These are phyloP conservation scores for Lerista edwardsae DNA, from an alignment of 2,797 vertebrate genomes.

Conservation along the genomic window DNA sequence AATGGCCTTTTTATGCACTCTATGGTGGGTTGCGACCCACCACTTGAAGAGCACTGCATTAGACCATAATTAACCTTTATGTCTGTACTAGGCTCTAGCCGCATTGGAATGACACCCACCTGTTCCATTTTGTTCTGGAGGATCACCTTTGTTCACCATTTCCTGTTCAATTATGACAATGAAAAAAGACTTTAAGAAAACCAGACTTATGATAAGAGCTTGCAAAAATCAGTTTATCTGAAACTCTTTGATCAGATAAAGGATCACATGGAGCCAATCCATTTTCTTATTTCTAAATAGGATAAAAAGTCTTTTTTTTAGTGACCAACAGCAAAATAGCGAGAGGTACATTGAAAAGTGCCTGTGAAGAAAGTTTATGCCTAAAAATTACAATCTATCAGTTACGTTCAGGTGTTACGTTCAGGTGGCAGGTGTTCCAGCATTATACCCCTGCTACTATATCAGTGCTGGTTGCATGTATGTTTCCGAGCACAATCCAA, in stretches of 20 bases:
- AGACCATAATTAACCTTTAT: too few relatives aligned
- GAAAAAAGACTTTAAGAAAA: not conserved
- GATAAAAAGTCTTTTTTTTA: not conserved
- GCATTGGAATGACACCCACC: conserved; percentile 32
- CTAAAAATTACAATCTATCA: not conserved
- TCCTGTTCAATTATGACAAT: conserved; percentile 37
- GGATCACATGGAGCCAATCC: not conserved
- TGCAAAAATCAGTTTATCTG: too few relatives aligned
- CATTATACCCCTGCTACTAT: too few relatives aligned
- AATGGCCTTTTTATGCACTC: too few relatives aligned
- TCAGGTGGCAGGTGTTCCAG: too few relatives aligned
- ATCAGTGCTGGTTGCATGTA: too few relatives aligned
- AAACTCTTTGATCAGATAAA: not conserved
- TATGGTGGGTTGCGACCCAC: too few relatives aligned
- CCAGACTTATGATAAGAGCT: not conserved
- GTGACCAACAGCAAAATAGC: not conserved
- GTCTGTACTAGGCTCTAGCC: not conserved
- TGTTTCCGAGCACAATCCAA: too few relatives aligned
- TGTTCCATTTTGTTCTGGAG: conserved; percentile 25
- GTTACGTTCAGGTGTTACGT: too few relatives aligned
- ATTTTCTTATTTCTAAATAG: not conserved
- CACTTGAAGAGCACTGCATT: too few relatives aligned
- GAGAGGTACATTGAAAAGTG: not conserved
- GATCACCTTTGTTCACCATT: conserved; percentile 23
- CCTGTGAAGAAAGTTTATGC: not conserved